Conservation (phyloP, 2,113 vertebrate species). For the Propithecus coquereli region DNA sequence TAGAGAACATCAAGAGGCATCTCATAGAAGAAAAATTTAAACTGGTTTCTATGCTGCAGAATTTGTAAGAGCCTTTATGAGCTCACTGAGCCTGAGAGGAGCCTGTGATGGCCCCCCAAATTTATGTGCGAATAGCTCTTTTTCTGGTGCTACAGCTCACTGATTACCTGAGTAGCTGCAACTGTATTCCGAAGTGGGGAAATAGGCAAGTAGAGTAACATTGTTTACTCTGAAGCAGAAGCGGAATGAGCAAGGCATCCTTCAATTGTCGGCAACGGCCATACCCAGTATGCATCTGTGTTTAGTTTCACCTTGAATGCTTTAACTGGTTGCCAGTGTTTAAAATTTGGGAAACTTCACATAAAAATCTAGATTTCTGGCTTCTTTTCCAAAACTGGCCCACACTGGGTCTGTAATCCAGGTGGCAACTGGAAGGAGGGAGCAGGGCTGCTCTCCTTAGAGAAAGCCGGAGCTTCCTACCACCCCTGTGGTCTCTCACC, state of each 20-base stretch:
- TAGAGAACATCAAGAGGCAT: not conserved
- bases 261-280: not conserved
- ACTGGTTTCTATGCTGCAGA: not conserved
- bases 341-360: not conserved
- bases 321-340: not conserved
- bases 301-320: not conserved
- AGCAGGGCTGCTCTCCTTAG: no score
- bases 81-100: not conserved
- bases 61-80: not conserved
- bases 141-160: not conserved
- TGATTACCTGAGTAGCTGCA: not conserved
- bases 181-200: no score
- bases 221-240: not conserved
- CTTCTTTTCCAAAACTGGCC: not conserved
- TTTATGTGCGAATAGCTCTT: not conserved
- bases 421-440: fast-evolving
- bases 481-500: not conserved
- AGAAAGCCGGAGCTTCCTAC: not conserved
- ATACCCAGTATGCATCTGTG: fast-evolving
- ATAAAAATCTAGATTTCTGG: not conserved
- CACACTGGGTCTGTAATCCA: not conserved
- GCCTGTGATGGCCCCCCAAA: no score
- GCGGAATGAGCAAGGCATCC: fast-evolving
- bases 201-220: no score
- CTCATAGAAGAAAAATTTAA: not conserved